Base-by-base conservation (phyloP, 1,140 invertebrate species). In the Pristionchus pacificus region DNA sequence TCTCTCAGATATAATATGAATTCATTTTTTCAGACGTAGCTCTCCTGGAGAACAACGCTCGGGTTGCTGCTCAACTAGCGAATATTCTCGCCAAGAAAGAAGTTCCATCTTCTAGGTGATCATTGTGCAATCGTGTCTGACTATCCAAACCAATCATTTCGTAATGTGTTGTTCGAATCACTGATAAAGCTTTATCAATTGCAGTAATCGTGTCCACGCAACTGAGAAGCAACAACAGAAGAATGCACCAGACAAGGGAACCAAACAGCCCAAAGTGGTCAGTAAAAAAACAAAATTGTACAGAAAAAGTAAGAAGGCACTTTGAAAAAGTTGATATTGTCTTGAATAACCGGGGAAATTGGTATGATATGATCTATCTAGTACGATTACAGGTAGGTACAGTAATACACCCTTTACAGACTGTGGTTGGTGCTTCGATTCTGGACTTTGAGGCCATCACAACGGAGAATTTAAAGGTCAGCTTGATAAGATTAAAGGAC, bases 21-120 rank as follows among this genome's bases (percentile, higher is more conserved):
- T n/a, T n/a, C 29, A 31, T 72, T 24, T 65, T 79, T 83, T 65
- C 83, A 90, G 92, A 97, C 86, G 90, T 93, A 80, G 91, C 90
- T 2, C 86, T 98, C 30, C 90, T 98, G 78, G 90, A 92, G 86
- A 93, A 97, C 85, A 97, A 97, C 86, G 93, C 92, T 1, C 86
- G 83, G 74, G 88, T 93, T 64, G 94, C 91, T 24, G 89, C 91
- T 65, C 85, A 91, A 85, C 92, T 97, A 78, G 92, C 93, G 10
- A 84, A 89, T 2, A 87, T 89, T 80, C 87, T 90, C 70, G 80
- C 67, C 24, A 68, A 85, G 74, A n/a, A n/a, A n/a, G n/a, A n/a
- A n/a, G n/a, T n/a, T n/a, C n/a, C n/a, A n/a, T n/a, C n/a, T n/a
- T n/a, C n/a, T n/a, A n/a, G n/a, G n/a, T n/a, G n/a, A n/a, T n/a